Evolutionary conservation across 2,888 invertebrate genomes (phyloP), one percentile per base, ranked within the genome.

Genomic region (Andrena camellia): DNA sequence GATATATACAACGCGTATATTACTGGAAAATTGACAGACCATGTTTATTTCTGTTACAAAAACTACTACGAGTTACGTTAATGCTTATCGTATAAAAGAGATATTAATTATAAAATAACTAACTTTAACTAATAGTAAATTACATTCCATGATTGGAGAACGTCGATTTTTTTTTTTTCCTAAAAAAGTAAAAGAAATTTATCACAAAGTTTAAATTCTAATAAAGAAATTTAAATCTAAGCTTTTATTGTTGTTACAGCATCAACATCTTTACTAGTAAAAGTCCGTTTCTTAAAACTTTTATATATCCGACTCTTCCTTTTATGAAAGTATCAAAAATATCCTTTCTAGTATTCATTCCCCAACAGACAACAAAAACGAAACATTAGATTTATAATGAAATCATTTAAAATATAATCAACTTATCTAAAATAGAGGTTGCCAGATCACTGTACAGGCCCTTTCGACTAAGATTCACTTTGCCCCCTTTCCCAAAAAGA

Each of bases 271-370:
- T 91, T 91, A 91, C 88, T 90, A 91, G 68, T 80, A 73, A 90
- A 91, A 89, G 87, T 92, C 91, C 90, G 91, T 90, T 89, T 89
- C 90, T 90, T 89, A 85, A 90, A 90, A 91, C 89, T 88, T 91
- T 90, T 90, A 90, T 91, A 90, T 90, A 92, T 91, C 88, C 90
- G 90, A 90, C 90, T 90, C 89, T 89, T 90, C 90, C 90, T 89
- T 92, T 94, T 95, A 95, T 95, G 94, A 95, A 95, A 95, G 95
- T 95, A 95, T 95, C 95, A 95, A 95, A 95, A 95, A 95, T 95
- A 95, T 95, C 94, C 94, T 93, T 94, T 94, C 94, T 94, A 93
- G 91, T 93, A 91, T 90, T 90, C 90, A 90, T 90, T 87, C 90
- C 91, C 91, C 92, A 92, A 93, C 92, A 92, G 88, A 92, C 91